Evolutionary conservation across 2,888 invertebrate species (phyloP), one percentile per base, ranked within the genome.

Genomic region (Sussaba pulchella): DNA sequence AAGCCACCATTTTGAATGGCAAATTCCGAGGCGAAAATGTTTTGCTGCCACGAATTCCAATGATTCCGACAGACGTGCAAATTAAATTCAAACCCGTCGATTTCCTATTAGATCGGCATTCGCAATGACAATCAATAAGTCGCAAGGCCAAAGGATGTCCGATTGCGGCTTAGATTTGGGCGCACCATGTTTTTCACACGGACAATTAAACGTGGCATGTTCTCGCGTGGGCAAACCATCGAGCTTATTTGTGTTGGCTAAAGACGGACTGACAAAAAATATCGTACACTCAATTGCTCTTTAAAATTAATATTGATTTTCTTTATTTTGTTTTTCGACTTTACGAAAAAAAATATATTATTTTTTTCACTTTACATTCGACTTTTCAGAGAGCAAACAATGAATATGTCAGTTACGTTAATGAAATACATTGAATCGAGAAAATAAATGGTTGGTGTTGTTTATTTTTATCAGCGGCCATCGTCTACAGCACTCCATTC

Each of bases 71-170:
- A 43, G n/a, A n/a, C 43, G 10, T 10, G 12, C n/a, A 4, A 43
- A 43, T 43, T 12, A 2, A 31, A 31, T 31, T 31, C 31, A 31
- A 31, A 31, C 31, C 4, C 2, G 31, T 31, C 31, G 6, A 69
- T 76, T 82, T 69, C 80, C 67, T 14, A 69, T 83, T 9, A 52
- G 70, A 36, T 72, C 69, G 31, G 70, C 70, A 21, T 78, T 61
- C 66, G 73, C 76, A 9, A 83, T 81, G 73, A 78, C 84, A 83
- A 83, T 31, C 31, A 31, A 31, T 71, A 82, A 84, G 57, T 70
- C 81, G 6, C 83, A 83, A 78, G 78, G 82, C 2, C 79, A 84
- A 82, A 57, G 80, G 36, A 36, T 84, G 73, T 45, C 31, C 8
- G 45, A 78, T 59, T 72, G 72, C 50, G 83, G 82, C 39, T 31